Base-by-base conservation (phyloP, 2,113 vertebrate genomes). In the Eurystomus gularis region DNA sequence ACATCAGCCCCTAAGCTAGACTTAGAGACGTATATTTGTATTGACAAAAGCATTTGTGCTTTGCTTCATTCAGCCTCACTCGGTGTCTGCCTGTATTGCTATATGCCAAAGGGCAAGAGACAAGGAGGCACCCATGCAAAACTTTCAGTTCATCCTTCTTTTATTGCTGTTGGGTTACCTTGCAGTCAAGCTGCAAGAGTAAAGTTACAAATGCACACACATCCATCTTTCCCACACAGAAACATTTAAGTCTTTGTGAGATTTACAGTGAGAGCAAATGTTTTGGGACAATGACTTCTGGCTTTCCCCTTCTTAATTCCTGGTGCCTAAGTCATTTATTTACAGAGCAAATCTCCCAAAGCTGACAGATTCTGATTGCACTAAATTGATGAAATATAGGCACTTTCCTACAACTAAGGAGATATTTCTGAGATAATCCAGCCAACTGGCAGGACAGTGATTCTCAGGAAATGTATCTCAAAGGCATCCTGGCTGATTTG, bases 351-450 rank as follows among this genome's bases (percentile, higher is more conserved):
- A 88, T 69, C 48, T 88, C 66, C 77, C 78, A 90, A 54, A 87
- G 82, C 85, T 88, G 92, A 71, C 82, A 76, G 65, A 91, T 80
- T 86, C 70, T 76, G 79, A 85, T 86, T 0, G 0, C 68, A 35
- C 62, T 82, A 93, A 88, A 40, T 44, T 7, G 10, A 85, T 85
- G 70, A 96, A 95, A 95, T 87, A 55, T 68, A 48, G 21, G 19
- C 40, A 61, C 58, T 82, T 76, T 80, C 37, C 66, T 96, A 87
- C 90, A 94, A 1, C 52, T 69, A 69, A 77, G 58, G 82, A 91
- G 78, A 20, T 88, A 61, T 72, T 94, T 94, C 91, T 75, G 60
- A 86, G 69, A 61, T 82, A 86, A 93, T 89, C 48, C 57, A 57
- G 51, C 42, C 0, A 21, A 37, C 55, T 94, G 81, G 35, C 75